Evolutionary conservation across 2,113 vertebrate genomes (phyloP), one percentile per base, ranked within the genome.

Genomic region (Cranoglanis bouderius): DNA sequence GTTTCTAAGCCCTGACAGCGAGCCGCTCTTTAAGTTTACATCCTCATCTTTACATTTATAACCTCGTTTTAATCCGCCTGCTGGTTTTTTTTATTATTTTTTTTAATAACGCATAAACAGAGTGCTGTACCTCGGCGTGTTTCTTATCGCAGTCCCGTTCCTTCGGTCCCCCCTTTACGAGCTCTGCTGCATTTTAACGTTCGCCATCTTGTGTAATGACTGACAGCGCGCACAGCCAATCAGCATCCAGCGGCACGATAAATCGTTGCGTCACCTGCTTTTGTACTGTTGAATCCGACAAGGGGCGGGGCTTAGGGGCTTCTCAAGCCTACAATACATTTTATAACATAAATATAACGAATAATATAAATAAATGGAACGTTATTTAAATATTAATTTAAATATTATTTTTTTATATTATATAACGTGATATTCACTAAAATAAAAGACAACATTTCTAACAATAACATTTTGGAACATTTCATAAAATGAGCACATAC

Each of bases 161-260:
- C 90, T 91, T 93, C 93, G 90, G 93, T 91, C 89, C 84, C 87
- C 70, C 57, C 55, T 43, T 89, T 84, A 92, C 86, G 21, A 88
- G 93, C 92, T 93, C 82, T 81, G 77, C 77, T 93, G 94, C 94
- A 94, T 91, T 94, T 92, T 86, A 90, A 40, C 91, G 75, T 91
- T 92, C 88, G 90, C 94, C 93, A 93, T 95, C 85, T 94, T 94
- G 90, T 88, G 63, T 16, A 35, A 90, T 95, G 95, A 96, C 91
- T 95, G 95, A 93, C 96, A 93, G 90, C 0, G 86, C 51, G 55
- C 7, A 51, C 82, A 92, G 90, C 83, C 72, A 89, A 87, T 87
- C 88, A 92, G 26, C 49, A 86, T 86, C 85, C 93, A 87, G 18
- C 91, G 92, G 92, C 92, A 88, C 90, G 89, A 88, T 2, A 1